Base-by-base conservation (phyloP, 2,797 vertebrate species). In the Cirrhinus molitorella region DNA sequence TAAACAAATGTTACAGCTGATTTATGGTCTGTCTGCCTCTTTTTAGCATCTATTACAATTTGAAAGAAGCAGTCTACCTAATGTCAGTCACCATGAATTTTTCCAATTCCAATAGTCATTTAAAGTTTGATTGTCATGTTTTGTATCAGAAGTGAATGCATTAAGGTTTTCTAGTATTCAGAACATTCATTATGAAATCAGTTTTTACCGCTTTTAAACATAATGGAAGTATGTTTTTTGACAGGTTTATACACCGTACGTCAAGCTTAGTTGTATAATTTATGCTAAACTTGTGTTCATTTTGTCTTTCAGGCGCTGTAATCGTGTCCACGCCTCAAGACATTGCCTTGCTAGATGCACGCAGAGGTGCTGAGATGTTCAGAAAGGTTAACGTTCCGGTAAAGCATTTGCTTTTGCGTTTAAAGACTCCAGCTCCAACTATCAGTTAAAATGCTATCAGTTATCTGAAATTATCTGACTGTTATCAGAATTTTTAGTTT, bases 241-340 rank as follows among this genome's bases (percentile, higher is more conserved):
- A 75, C 21, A 57, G 51, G 12, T 57, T 57, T 57, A 57, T 17
- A 37, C 13, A 10, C 34, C 51, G 17, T n/a, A 37, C 31, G 7
- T 34, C 51, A 23, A 74, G 1, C 1, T 13, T 55, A 51, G 49
- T n/a, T 28, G 51, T 74, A 23, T 57, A 68, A 17, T 55, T 51
- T 55, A 8, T 67, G 9, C 12, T 6, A n/a, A 17, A 55, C 19
- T 43, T 19, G 1, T 59, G n/a, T 47, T 17, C 5, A 17, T 55
- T 80, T 73, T 28, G 21, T 37, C 31, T 80, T 43, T 55, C 76
- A 99, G 98, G 98, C 55, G 97, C 97, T 4, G 96, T 99, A 72
- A 98, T 99, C 0, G 93, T 99, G 86, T 98, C 98, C 5, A 99
- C 98, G 0, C 98, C 98, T 0, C 98, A 99, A 91, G 98, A 99